A percentile compares a stretch with the other conserved stretches of the same genome.
phyloP scores from a whole-genome alignment of 2,888 invertebrate species.

The Drosophila recens region DNA sequence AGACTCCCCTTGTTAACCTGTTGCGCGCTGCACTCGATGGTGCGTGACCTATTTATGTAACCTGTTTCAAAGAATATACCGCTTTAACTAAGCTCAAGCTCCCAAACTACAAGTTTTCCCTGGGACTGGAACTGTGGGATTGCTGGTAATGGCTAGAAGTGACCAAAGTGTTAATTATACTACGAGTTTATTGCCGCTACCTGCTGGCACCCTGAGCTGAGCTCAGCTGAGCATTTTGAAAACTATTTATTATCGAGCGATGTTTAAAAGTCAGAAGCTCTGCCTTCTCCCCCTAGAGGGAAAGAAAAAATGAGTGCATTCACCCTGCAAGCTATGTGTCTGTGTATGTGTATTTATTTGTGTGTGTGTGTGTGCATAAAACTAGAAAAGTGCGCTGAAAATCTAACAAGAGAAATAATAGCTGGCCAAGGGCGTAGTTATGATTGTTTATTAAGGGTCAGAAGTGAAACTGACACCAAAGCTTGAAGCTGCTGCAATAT shows the following conservation, averaged over 20 bases:
- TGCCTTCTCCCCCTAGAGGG: slow-evolving; percentile 23
- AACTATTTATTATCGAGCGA: slow-evolving; percentile 52
- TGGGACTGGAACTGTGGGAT: slow-evolving; percentile 31
- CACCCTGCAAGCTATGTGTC: slow-evolving; percentile 70
- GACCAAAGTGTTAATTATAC: slow-evolving; percentile 71
- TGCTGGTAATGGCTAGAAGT: slow-evolving; percentile 28
- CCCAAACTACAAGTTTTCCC: slow-evolving; percentile 67
- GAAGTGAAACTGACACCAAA: slow-evolving; percentile 55
- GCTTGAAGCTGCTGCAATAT: slow-evolving; percentile 20
- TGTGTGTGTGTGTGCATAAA: slow-evolving; percentile 36
- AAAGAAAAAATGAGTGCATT: slow-evolving; percentile 77
- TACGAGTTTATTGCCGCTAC: slow-evolving; percentile 26
- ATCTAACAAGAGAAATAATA: slow-evolving; percentile 52
- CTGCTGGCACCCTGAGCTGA: slow-evolving; percentile 1
- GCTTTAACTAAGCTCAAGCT: slow-evolving; percentile 55
- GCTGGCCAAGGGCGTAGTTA: slow-evolving; percentile 51
- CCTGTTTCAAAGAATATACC: slow-evolving; percentile 79
- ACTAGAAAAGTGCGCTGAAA: slow-evolving; percentile 64
- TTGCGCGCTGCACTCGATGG: slow-evolving; percentile 78
- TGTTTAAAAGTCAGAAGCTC: slow-evolving; percentile 38
- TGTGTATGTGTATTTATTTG: slow-evolving; percentile 16
- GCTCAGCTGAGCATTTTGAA: slow-evolving; percentile 20
- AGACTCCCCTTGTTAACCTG: slow-evolving; percentile 62
- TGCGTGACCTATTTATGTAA: slow-evolving; percentile 84
- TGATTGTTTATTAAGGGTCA: slow-evolving; percentile 53